Evolutionary conservation across 1,140 invertebrate species (phyloP).

Genomic region (Sminthurinus signatus): DNA sequence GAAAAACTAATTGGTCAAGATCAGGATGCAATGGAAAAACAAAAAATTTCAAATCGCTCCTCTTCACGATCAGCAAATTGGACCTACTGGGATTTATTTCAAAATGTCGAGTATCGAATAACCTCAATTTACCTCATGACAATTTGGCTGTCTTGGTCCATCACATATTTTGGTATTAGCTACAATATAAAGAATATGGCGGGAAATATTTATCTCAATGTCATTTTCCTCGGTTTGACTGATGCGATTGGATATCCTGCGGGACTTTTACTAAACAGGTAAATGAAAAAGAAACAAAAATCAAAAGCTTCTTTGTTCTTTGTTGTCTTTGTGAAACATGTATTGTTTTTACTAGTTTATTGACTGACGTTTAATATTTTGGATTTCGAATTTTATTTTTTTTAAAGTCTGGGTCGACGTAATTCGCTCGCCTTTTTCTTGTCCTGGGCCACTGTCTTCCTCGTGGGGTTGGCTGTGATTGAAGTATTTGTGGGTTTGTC

Average conservation of each 20-base stretch:
- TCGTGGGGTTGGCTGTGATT: constrained; percentile 29
- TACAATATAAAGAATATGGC: constrained; percentile 35
- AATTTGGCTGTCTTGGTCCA: constrained; percentile 25
- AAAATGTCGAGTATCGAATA: constrained; percentile 4
- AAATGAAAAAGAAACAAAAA: too few species aligned
- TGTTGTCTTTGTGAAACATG: too few species aligned
- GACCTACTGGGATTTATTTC: constrained; percentile 32
- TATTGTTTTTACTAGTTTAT: too few species aligned
- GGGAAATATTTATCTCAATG: constrained; percentile 27
- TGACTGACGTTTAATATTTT: too few species aligned
- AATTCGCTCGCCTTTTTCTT: constrained; percentile 24
- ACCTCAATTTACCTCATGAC: constrained; percentile 19
- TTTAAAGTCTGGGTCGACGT: constrained; percentile 23
- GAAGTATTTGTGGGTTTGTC: constrained; percentile 11
- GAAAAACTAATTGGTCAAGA: too few species aligned
- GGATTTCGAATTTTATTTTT: too few species aligned
- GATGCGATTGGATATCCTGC: constrained; percentile 28
- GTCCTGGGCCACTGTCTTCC: constrained; percentile 21
- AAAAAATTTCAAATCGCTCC: too few species aligned
- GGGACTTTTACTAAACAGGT: too few species aligned
- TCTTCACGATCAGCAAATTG: too few species aligned
- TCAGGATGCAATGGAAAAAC: too few species aligned
- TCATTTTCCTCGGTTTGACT: constrained; percentile 23
- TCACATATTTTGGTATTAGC: constrained; percentile 33
- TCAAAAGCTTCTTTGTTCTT: too few species aligned